Conservation (phyloP, 2,797 vertebrate species). For the Chloroceryle amazona region DNA sequence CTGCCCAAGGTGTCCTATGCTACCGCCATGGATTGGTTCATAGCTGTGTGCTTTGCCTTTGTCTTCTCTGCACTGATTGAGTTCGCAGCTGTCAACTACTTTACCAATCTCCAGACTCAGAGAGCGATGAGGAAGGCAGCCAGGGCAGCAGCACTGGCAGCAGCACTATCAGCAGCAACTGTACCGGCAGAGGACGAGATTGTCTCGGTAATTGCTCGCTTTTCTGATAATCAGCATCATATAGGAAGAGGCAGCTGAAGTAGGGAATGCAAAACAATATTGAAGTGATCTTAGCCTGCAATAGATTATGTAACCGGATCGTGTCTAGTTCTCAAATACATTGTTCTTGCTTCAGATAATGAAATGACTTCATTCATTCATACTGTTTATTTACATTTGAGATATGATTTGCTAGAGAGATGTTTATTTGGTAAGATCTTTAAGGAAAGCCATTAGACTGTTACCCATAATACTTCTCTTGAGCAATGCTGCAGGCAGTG, state of each 20-base stretch:
- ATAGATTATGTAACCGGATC: conserved; percentile 81
- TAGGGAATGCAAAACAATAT: conserved; percentile 45
- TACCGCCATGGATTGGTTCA: conserved; percentile 98
- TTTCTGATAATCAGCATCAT: conserved; percentile 79
- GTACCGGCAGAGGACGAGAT: conserved; percentile 86
- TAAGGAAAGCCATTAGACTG: conserved; percentile 14
- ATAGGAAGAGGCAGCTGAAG: conserved; percentile 80
- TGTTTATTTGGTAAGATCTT: background rate
- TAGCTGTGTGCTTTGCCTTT: conserved; percentile 96
- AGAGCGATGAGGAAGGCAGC: conserved; percentile 86
- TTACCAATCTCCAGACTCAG: conserved; percentile 94
- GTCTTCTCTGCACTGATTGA: conserved; percentile 97
- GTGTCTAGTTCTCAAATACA: background rate
- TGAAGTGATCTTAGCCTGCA: conserved; percentile 65
- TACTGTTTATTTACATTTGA: conserved; percentile 24
- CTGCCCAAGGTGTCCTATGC: conserved; percentile 96
- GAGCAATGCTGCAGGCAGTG: background rate
- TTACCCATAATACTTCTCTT: conserved; percentile 13
- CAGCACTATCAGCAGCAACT: conserved; percentile 76
- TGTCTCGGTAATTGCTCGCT: conserved; percentile 86
- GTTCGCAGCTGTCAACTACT: conserved; percentile 97
- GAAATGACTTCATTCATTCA: conserved; percentile 3
- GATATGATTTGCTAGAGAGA: conserved; percentile 4
- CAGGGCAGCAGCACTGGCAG: conserved; percentile 82
- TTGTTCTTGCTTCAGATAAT: background rate